Evolutionary conservation across 1,140 invertebrate species (phyloP).

Genomic region (Drosophila orena): DNA sequence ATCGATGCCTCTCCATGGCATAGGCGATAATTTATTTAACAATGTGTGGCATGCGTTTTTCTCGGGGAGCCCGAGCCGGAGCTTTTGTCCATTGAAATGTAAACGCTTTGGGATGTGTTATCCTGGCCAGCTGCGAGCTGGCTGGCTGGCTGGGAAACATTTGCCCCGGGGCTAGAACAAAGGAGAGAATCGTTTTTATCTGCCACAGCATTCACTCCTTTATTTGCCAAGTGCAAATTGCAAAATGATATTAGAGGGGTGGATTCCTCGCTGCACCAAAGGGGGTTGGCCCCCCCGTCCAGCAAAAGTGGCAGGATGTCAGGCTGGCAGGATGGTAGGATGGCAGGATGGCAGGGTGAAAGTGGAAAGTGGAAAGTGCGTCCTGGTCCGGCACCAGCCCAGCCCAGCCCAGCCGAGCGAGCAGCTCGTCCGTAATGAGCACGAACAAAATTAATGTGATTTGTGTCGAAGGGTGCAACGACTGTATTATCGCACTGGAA

Average conservation of each 20-base stretch:
- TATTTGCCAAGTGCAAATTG: slow-evolving; percentile 84
- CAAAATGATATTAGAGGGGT: slow-evolving; percentile 79
- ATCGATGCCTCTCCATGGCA: slow-evolving; percentile 48
- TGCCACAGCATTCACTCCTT: slow-evolving; percentile 81
- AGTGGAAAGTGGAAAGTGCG: slow-evolving; percentile 57
- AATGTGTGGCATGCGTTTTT: slow-evolving; percentile 71
- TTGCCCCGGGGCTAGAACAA: slow-evolving; percentile 67
- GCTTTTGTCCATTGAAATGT: slow-evolving; percentile 69
- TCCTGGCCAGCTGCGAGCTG: slow-evolving; percentile 24
- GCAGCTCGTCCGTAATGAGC: slow-evolving; percentile 70
- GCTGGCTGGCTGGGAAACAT: slow-evolving; percentile 32
- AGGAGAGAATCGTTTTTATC: slow-evolving; percentile 72
- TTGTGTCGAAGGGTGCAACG: slow-evolving; percentile 75
- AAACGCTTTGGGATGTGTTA: slow-evolving; percentile 43
- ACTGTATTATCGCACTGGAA: slow-evolving; percentile 46
- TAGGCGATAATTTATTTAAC: slow-evolving; percentile 81
- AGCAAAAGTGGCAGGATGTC: slow-evolving; percentile 4
- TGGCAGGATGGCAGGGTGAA: slow-evolving; percentile 12
- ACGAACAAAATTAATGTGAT: slow-evolving; percentile 80
- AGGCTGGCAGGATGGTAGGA: background rate
- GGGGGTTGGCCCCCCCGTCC: slow-evolving; percentile 17
- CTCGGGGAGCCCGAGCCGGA: slow-evolving; percentile 34
- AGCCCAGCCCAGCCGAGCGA: slow-evolving; percentile 17
- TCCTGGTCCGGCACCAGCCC: slow-evolving; percentile 33
- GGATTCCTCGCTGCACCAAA: slow-evolving; percentile 6